Evolutionary conservation across 2,888 invertebrate genomes (phyloP).

Genomic region (Conistra vaccinii): DNA sequence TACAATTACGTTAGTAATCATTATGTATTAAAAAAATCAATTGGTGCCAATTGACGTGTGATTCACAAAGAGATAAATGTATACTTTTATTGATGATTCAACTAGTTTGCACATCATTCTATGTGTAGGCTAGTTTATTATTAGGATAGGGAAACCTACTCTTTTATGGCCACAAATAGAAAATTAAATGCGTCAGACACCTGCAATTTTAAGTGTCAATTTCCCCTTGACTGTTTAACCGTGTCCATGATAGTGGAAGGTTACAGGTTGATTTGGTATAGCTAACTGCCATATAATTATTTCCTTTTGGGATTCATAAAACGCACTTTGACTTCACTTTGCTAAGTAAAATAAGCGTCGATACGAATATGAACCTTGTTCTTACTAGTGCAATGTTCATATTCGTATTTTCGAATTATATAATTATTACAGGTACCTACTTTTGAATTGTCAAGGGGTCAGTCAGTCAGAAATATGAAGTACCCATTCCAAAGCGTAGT

Average conservation of each 20-base stretch:
- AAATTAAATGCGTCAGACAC: background rate
- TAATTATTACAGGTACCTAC: no score
- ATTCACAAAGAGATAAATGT: slow-evolving; percentile 39
- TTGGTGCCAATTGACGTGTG: background rate
- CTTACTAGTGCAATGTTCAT: background rate
- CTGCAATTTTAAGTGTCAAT: background rate
- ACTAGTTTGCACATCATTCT: slow-evolving; percentile 5
- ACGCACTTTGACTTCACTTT: background rate
- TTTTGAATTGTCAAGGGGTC: no score
- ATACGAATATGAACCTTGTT: background rate
- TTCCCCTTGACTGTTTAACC: background rate
- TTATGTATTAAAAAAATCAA: background rate
- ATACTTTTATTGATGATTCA: slow-evolving; percentile 53
- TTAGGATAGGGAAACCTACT: slow-evolving; percentile 12
- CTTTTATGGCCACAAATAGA: background rate
- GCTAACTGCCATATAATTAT: background rate
- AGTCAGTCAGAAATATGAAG: no score
- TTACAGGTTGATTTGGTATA: background rate
- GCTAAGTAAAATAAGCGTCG: background rate
- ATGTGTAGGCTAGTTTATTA: slow-evolving; percentile 12
- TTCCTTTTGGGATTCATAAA: background rate
- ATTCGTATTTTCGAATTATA: background rate
- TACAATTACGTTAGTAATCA: background rate
- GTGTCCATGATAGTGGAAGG: background rate
- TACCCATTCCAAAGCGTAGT: no score